Evolutionary conservation across 2,888 invertebrate genomes (phyloP).

Genomic region (Ptilodon capucinus): DNA sequence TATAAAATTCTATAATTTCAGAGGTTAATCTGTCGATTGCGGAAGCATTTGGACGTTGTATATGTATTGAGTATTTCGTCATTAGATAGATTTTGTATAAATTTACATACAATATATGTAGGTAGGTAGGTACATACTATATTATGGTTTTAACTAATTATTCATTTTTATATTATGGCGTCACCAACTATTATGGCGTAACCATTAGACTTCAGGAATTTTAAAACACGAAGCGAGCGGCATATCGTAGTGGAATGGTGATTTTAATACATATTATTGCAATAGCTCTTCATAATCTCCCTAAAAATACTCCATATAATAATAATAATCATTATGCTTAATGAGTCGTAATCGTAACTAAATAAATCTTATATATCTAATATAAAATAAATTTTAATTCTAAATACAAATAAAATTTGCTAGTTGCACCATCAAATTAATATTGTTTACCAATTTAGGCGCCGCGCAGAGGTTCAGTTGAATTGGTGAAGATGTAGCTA

Average conservation of each 20-base stretch:
- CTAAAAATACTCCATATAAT: constrained; percentile 20
- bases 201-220: constrained; percentile 2
- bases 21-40: background rate
- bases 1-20: no score
- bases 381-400: constrained; percentile 21
- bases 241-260: constrained; percentile 30
- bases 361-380: constrained; percentile 17
- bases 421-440: constrained; percentile 34
- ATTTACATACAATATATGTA: background rate
- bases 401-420: constrained; percentile 37
- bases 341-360: constrained; percentile 32
- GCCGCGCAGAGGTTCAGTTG: no score
- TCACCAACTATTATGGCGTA: background rate
- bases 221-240: constrained; percentile 7
- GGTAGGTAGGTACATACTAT: no score
- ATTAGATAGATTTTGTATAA: background rate
- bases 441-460: no score
- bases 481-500: no score
- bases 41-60: background rate
- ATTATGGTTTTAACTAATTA: no score
- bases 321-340: constrained; percentile 15
- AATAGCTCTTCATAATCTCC: constrained; percentile 5
- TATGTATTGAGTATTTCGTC: constrained; percentile 15
- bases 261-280: constrained; percentile 18
- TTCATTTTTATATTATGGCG: background rate